Base-by-base conservation (phyloP, 2,797 vertebrate species). In the Erithacus rubecula region DNA sequence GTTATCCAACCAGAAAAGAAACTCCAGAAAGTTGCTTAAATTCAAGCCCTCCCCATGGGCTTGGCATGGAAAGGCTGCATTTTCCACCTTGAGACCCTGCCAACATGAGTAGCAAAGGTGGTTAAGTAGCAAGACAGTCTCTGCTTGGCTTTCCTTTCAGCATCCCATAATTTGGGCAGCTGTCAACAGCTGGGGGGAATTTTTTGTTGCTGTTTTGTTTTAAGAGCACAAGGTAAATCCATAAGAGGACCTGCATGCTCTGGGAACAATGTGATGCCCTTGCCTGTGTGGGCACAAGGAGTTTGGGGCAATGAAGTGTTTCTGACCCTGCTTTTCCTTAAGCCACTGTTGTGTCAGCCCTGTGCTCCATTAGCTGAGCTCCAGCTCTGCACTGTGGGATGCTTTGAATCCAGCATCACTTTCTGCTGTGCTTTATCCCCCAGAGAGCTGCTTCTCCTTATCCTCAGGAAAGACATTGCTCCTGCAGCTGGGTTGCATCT, bases 181-280 rank as follows among this genome's bases (percentile, higher is more conserved):
- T 63, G 39, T 15, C 32, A 6, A 30, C 9, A 78, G 5, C 62
- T 67, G 10, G 36, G 62, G 10, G 13, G 10, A 19, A 7, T 16
- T 53, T 34, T 52, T 58, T 27, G 49, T 30, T 30, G 24, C 23
- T 10, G 4, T 37, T 83, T 83, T 22, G 39, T 44, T 93, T 65
- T 58, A 58, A 47, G 56, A 76, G 16, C 29, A 64, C 23, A n/a
- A 32, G 24, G 19, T 52, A 34, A 71, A 36, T 60, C 52, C 2
- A 0, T 27, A 18, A n/a, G 17, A 55, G 26, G 32, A 49, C 8
- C 49, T 69, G 10, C 18, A 47, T 59, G 20, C 27, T 55, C 41
- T 56, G 52, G 43, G 51, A 79, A 30, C 5, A 19, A 11, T 9
- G 10, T 0, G 1, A 22, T 36, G 21, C 1, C 1, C 12, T 8